A percentile compares a stretch with the other conserved stretches of the same genome.
Conservation (phyloP, 2,888 invertebrate genomes). For the Cyaniris semiargus region DNA sequence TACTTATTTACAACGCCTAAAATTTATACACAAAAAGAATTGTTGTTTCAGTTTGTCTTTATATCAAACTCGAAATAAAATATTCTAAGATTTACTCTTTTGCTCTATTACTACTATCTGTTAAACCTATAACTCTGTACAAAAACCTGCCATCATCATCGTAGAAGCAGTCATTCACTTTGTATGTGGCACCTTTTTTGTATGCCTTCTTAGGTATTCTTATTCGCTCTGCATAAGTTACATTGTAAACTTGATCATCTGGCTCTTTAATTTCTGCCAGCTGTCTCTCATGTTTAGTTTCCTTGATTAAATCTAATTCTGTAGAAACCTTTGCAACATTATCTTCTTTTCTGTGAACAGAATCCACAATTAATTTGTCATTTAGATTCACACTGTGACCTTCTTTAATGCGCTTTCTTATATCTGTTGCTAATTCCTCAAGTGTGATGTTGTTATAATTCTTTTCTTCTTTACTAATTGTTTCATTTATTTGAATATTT, state of each 20-base stretch:
- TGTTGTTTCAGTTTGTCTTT: no score
- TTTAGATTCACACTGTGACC: slow-evolving; percentile 57
- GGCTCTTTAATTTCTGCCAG: slow-evolving; percentile 51
- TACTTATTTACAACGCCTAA: not conserved
- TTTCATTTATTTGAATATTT: slow-evolving; percentile 35
- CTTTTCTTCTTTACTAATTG: slow-evolving; percentile 34
- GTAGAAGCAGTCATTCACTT: slow-evolving; percentile 89
- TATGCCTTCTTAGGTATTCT: slow-evolving; percentile 84
- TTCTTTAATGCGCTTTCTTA: slow-evolving; percentile 58
- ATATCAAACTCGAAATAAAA: no score
- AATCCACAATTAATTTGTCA: slow-evolving; percentile 61
- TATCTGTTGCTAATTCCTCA: slow-evolving; percentile 56
- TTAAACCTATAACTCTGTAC: slow-evolving; percentile 88
- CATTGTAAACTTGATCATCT: slow-evolving; percentile 47
- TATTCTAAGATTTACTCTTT: not conserved
- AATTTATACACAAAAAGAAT: not conserved
- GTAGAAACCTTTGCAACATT: slow-evolving; percentile 44
- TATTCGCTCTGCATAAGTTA: slow-evolving; percentile 82
- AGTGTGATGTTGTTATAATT: slow-evolving; percentile 34
- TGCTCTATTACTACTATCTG: slow-evolving; percentile 40
- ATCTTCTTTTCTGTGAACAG: slow-evolving; percentile 45
- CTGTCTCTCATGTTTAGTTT: slow-evolving; percentile 44
- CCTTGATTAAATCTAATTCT: slow-evolving; percentile 52
- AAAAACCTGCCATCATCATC: slow-evolving; percentile 89
- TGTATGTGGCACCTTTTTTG: slow-evolving; percentile 84